Evolutionary conservation across 1,140 invertebrate genomes (phyloP).

Genomic region (Plutomurus gul): DNA sequence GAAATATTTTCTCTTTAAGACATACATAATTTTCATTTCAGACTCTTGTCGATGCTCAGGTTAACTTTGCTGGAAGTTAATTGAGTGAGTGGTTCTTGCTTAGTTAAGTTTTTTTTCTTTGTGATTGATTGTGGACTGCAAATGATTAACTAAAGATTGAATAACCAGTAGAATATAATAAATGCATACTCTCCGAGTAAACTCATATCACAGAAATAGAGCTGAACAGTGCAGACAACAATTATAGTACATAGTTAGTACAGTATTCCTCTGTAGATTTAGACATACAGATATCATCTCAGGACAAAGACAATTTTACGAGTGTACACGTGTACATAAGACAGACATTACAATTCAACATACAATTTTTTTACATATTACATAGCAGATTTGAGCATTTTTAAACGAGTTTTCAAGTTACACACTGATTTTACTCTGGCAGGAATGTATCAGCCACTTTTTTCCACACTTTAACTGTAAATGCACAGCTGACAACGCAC

Average conservation of each 20-base stretch:
- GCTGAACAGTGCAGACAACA: constrained; percentile 28
- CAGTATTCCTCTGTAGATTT: no score
- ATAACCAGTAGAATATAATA: background rate
- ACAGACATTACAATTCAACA: background rate
- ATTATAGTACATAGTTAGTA: background rate
- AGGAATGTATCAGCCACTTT: constrained; percentile 6
- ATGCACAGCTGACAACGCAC: background rate
- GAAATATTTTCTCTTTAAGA: background rate
- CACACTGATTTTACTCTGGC: constrained; percentile 18
- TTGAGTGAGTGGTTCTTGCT: no score
- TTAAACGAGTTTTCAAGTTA: constrained; percentile 19
- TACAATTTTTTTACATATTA: background rate
- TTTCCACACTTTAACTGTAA: background rate
- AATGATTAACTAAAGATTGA: background rate
- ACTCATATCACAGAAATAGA: constrained; percentile 27
- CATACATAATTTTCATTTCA: background rate
- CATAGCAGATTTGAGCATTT: constrained; percentile 28
- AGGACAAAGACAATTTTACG: background rate
- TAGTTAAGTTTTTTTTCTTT: no score
- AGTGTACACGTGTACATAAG: background rate
- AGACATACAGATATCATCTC: background rate
- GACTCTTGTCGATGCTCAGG: constrained; percentile 17
- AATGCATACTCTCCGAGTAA: background rate
- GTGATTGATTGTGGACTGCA: background rate
- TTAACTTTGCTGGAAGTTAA: background rate